Conservation (phyloP, 2,113 vertebrate species). For the Raja brachyura region DNA sequence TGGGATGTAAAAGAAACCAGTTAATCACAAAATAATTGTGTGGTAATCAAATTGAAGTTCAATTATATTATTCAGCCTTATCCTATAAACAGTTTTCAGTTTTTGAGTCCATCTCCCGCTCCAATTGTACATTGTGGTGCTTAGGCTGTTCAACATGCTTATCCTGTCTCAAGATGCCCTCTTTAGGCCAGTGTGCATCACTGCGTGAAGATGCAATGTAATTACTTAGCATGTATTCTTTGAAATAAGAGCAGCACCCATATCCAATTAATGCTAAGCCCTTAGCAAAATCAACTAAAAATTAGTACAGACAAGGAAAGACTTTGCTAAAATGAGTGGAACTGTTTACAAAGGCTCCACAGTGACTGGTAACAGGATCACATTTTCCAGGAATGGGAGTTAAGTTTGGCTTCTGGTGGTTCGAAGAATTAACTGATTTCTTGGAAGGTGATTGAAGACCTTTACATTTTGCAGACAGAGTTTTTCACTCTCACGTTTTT, state of each 20-base stretch:
- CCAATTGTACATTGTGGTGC: too few relatives aligned
- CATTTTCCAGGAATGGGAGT: not conserved
- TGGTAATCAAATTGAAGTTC: not conserved
- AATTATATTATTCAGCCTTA: not conserved
- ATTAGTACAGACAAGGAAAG: not conserved
- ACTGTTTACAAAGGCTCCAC: not conserved
- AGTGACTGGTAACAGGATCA: not conserved
- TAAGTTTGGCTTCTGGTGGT: not conserved
- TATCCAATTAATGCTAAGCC: not conserved
- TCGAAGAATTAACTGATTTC: not conserved
- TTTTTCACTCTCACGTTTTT: not conserved
- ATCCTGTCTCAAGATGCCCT: slow-evolving; percentile 30
- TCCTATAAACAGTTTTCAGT: not conserved
- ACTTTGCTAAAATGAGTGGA: not conserved
- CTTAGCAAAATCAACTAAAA: not conserved
- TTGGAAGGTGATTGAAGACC: not conserved
- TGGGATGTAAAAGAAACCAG: not conserved
- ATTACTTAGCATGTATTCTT: not conserved
- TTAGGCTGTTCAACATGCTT: not conserved
- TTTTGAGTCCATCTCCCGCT: not conserved
- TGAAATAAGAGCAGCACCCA: not conserved
- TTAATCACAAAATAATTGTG: not conserved
- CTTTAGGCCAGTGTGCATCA: not conserved
- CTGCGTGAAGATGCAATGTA: not conserved
- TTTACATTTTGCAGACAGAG: not conserved